phyloP scores from a whole-genome alignment of 2,888 invertebrate genomes.

The Drosophila macrospina region DNA sequence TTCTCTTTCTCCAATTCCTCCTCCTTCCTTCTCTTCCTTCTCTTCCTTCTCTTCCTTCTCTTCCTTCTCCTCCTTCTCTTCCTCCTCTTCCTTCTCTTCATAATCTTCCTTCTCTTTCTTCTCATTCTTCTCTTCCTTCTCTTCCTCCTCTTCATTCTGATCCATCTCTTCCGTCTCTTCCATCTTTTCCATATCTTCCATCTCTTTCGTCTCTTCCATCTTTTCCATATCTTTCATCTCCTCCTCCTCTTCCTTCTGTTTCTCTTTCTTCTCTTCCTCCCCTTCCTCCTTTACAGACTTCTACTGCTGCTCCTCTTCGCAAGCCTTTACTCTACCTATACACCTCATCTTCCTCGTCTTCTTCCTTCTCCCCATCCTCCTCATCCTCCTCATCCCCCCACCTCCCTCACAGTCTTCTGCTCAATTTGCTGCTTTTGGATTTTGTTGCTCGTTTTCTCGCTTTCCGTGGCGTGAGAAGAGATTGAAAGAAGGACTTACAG shows the following conservation, averaged over 20 bases:
- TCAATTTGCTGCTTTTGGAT: slow-evolving; percentile 13
- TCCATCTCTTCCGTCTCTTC: neutral
- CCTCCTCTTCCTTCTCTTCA: too few species aligned
- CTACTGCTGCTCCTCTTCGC: too few species aligned
- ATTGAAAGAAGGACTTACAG: slow-evolving; percentile 82
- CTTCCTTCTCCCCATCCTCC: neutral
- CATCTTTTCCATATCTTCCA: too few species aligned
- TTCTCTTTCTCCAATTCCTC: too few species aligned
- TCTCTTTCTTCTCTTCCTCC: neutral
- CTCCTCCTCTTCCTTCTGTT: neutral
- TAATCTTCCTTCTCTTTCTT: too few species aligned
- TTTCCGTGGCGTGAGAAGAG: slow-evolving; percentile 81
- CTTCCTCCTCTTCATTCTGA: neutral
- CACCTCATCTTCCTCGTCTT: too few species aligned
- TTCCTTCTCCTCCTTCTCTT: neutral
- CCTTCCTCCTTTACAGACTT: too few species aligned
- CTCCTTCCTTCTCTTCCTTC: too few species aligned
- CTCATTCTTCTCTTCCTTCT: too few species aligned
- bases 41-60: neutral
- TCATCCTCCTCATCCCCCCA: too few species aligned
- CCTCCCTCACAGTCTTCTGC: neutral
- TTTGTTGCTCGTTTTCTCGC: slow-evolving; percentile 3
- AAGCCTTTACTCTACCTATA: too few species aligned
- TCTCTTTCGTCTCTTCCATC: neutral
- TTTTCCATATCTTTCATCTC: too few species aligned